Conservation (phyloP, 2,888 invertebrate genomes). For the Gnatocerus cornutus region DNA sequence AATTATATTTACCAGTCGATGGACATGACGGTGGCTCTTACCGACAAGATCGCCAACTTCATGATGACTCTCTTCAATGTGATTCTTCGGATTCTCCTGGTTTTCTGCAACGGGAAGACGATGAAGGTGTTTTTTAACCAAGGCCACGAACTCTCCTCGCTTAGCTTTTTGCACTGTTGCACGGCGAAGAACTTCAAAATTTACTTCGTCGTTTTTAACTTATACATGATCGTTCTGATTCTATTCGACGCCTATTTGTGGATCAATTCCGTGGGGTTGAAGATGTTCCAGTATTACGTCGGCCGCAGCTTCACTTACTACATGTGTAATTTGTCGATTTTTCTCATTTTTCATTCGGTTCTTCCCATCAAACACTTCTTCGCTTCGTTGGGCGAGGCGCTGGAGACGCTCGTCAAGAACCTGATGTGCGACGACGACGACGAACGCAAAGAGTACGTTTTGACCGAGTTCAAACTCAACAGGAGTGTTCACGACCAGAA, state of each 20-base stretch:
- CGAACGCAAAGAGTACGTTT: conserved; percentile 4
- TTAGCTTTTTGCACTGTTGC: neutral
- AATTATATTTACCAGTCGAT: conserved; percentile 12
- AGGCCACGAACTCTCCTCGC: conserved; percentile 9
- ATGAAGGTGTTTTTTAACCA: conserved; percentile 24
- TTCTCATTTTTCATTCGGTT: conserved; percentile 38
- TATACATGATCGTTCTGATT: conserved; percentile 34
- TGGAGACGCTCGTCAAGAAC: conserved; percentile 21
- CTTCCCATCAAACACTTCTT: conserved; percentile 31
- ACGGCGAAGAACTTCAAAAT: neutral
- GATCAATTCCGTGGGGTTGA: conserved; percentile 29
- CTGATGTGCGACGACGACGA: conserved; percentile 25
- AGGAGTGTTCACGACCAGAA: neutral
- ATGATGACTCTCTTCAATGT: conserved; percentile 26
- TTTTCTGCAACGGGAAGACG: conserved; percentile 29
- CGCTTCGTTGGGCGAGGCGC: neutral
- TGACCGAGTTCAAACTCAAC: conserved; percentile 10
- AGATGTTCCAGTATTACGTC: conserved; percentile 37
- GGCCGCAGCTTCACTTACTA: conserved; percentile 39
- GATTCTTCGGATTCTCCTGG: neutral
- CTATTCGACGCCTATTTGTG: conserved; percentile 35
- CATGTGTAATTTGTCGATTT: conserved; percentile 29
- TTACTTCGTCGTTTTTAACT: conserved; percentile 22
- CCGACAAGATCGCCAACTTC: conserved; percentile 34
- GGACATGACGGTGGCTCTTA: conserved; percentile 30